Evolutionary conservation across 2,888 invertebrate species (phyloP).

Genomic region (Arctia plantaginis): DNA sequence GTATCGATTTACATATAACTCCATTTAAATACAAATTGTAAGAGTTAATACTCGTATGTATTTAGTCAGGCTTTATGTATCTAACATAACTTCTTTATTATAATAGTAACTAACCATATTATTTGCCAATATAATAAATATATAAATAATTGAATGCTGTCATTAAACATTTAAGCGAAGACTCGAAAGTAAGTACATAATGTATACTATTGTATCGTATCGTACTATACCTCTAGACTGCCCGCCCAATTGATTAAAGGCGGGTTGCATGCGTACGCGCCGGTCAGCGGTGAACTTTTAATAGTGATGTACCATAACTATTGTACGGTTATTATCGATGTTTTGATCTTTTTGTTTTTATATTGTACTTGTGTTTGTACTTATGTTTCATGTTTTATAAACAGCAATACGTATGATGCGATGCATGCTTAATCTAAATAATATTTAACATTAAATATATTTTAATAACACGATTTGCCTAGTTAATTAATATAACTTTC

Average conservation of each 20-base stretch:
- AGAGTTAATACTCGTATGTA: background rate
- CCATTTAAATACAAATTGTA: background rate
- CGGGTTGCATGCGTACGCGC: conserved; percentile 47
- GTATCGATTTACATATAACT: background rate
- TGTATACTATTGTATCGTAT: conserved; percentile 29
- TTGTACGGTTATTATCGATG: conserved; percentile 13
- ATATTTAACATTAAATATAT: background rate
- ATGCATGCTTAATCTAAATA: background rate
- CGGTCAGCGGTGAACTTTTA: conserved; percentile 57
- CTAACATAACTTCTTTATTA: background rate
- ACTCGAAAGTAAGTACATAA: conserved; percentile 21
- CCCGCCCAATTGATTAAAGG: conserved; percentile 64
- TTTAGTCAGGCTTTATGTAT: background rate
- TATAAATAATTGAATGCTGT: background rate
- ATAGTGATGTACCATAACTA: conserved; percentile 50
- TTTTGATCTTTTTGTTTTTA: background rate
- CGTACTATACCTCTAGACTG: conserved; percentile 42
- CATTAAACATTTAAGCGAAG: conserved; percentile 21
- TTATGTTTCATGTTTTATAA: background rate
- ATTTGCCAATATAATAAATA: conserved; percentile 4
- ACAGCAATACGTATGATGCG: background rate
- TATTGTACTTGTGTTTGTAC: background rate
- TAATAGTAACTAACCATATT: background rate
- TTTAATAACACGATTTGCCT: background rate
- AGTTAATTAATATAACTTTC: conserved; percentile 14